Base-by-base conservation (phyloP, 2,113 vertebrate genomes). In the Nothobranchius kuhntae region DNA sequence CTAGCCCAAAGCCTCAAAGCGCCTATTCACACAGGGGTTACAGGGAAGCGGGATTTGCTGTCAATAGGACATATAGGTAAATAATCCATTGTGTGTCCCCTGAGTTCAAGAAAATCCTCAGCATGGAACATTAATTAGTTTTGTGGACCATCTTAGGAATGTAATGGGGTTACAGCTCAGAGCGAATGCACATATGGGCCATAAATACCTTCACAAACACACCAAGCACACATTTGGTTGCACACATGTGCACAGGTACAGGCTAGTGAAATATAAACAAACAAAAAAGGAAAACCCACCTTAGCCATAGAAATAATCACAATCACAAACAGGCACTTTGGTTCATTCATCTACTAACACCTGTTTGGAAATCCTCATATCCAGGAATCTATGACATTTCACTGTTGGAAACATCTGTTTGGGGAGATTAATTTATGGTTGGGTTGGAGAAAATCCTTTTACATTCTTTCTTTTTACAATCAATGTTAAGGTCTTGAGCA, bases 101-200 rank as follows among this genome's bases (percentile, higher is more conserved):
- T 65, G 86, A 78, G 91, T 78, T 65, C 81, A 75, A 75, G 77
- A 75, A 91, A 90, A 90, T 77, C 80, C 78, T 75, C 35, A 10
- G 77, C 88, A 85, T 83, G 90, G 80, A 89, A 86, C 79, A 91
- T 91, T 92, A 93, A 93, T 93, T 92, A 91, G 89, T 84, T 89
- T 91, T 85, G 57, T 85, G 87, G 89, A 90, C 87, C 58, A 68
- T 87, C 80, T 88, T 75, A 87, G 74, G 82, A 91, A 90, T 89
- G 87, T 86, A 87, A 86, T 84, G 83, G 87, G 78, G 83, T 87
- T 92, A 85, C 69, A 71, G 84, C 86, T 79, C 15, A 50, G 85
- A 91, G 88, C 68, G 86, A 84, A 84, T 45, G 53, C 85, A 89
- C 89, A 89, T 85, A 88, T 89, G 85, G 87, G 78, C 83, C 87